Evolutionary conservation across 1,140 invertebrate species (phyloP), one percentile per base, ranked within the genome.

Genomic region (Ylistrum balloti): DNA sequence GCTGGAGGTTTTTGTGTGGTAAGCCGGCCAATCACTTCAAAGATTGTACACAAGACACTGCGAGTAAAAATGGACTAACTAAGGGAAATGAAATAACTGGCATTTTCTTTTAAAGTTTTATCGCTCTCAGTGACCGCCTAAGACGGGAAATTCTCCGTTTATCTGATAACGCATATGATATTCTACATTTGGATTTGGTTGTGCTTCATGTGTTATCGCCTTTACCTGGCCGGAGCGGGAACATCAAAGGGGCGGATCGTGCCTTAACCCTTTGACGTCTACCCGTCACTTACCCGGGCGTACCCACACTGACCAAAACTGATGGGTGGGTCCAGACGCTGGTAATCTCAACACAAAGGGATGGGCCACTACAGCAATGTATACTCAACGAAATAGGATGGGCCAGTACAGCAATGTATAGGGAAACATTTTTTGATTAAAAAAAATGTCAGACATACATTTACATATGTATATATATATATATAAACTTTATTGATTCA

Each of bases 1-100:
- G 56, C 11, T 74, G 22, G 56, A 74, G 56, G 56, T 74, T 74
- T 74, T 74, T 74, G 56, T 74, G 56, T 74, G 56, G 56, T 74
- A 74, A 74, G 56, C 56, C 56, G 56, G 56, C 56, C 56, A 74
- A 74, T 74, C 56, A 74, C 56, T 74, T 74, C 56, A 74, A 74
- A 74, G 22, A 74, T 74, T 74, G 56, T 74, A 74, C 56, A 74
- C 22, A 74, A 28, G 56, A n/a, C 28, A 74, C 56, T 17, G 9
- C 22, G 22, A 28, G 56, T 74, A 74, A 28, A 28, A 74, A 74
- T 74, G 56, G 56, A 22, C 56, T 5, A 74, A 74, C 56, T 74
- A 74, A n/a, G n/a, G 28, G 56, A 74, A 74, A 74, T 74, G 56
- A 74, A 74, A 74, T 74, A 74, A 74, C 56, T 74, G 56, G 22